phyloP scores from a whole-genome alignment of 2,113 vertebrate genomes.

The Sakesphorus luctuosus region DNA sequence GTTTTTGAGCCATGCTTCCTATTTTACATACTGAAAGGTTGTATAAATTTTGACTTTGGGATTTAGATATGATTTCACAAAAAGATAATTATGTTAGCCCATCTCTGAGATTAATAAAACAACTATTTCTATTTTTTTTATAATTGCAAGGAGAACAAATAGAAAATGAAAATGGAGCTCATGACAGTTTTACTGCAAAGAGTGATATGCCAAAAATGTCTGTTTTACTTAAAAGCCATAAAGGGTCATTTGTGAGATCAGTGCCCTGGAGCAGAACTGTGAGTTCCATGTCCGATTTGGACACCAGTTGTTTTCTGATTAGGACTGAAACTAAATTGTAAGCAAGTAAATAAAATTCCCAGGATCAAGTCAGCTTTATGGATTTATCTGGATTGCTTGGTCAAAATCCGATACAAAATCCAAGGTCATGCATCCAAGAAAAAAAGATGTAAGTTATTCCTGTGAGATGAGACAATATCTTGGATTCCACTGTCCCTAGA shows the following conservation, averaged over 20 bases:
- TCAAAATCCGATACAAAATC: neutral
- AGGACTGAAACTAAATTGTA: conserved; percentile 6
- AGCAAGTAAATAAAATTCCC: neutral
- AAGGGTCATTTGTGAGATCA: neutral
- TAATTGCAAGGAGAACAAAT: neutral
- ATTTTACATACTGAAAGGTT: neutral
- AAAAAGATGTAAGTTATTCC: neutral
- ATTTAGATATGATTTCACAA: neutral
- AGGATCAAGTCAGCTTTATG: neutral
- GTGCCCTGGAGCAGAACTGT: neutral
- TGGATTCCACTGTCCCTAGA: neutral
- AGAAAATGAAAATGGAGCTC: neutral
- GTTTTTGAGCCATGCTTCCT: neutral
- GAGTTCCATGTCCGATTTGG: neutral
- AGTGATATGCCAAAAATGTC: neutral
- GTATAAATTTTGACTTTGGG: neutral
- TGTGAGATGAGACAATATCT: neutral
- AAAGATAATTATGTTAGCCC: neutral
- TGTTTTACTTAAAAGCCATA: neutral
- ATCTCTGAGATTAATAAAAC: neutral
- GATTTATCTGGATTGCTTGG: neutral
- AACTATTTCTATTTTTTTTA: neutral
- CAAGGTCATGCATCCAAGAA: neutral
- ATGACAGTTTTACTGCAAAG: neutral
- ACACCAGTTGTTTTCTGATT: neutral